Evolutionary conservation across 1,140 invertebrate species (phyloP).

Genomic region (Neodiprion lecontei): DNA sequence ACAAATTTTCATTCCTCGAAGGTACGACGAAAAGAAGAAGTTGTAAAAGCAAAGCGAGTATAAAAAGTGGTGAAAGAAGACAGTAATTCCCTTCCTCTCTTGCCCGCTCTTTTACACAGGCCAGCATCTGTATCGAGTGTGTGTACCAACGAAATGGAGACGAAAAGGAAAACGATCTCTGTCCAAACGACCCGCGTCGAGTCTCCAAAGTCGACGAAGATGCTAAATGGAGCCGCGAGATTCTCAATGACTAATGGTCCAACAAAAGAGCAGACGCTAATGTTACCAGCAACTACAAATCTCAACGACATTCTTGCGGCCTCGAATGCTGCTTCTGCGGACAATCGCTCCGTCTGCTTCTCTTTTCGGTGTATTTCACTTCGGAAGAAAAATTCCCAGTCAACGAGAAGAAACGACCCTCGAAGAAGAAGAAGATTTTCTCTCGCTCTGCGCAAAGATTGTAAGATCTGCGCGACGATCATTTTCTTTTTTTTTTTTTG

Average conservation of each 20-base stretch:
- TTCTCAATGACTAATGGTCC: conserved; percentile 1
- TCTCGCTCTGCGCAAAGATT: no score
- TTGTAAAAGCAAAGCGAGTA: not conserved
- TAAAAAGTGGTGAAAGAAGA: not conserved
- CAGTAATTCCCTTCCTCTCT: not conserved
- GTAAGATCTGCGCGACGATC: no score
- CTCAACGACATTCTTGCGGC: not conserved
- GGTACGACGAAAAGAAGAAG: not conserved
- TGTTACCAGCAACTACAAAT: not conserved
- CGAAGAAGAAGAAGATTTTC: no score
- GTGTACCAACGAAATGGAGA: not conserved
- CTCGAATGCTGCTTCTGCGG: no score
- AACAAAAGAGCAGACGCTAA: not conserved
- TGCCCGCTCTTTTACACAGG: not conserved
- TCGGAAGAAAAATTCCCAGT: no score
- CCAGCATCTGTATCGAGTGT: not conserved
- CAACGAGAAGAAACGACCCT: no score
- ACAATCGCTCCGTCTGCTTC: no score
- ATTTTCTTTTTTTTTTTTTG: no score
- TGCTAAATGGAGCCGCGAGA: conserved; percentile 1
- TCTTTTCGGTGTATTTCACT: no score
- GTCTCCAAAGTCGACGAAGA: not conserved
- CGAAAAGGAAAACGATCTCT: not conserved
- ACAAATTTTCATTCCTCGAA: not conserved
- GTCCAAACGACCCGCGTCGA: not conserved